phyloP scores from a whole-genome alignment of 2,797 vertebrate species.

The Spatula clypeata region DNA sequence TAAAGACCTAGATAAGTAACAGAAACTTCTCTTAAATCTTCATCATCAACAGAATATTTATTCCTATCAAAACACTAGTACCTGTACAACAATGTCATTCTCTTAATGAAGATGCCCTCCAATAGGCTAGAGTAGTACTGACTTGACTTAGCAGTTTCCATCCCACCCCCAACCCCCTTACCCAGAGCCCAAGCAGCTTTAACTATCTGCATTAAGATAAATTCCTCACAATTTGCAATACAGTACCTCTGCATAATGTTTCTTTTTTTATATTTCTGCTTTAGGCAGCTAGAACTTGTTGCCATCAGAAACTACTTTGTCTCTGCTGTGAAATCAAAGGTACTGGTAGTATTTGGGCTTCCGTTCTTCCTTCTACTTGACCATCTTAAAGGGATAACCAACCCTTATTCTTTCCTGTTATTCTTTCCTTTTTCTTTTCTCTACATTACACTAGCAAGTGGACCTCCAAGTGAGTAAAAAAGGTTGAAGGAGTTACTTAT shows the following conservation, averaged over 20 bases:
- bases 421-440: neutral
- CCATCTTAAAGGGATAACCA: neutral
- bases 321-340: neutral
- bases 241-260: neutral
- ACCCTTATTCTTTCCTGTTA: neutral
- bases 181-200: neutral
- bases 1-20: neutral
- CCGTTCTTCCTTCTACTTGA: neutral
- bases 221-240: neutral
- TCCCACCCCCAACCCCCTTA: neutral
- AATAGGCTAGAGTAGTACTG: neutral
- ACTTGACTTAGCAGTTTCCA: neutral
- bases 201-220: neutral
- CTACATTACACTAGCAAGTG: neutral
- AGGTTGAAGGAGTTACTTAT: neutral
- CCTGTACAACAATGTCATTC: neutral
- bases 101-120: neutral
- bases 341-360: accelerated
- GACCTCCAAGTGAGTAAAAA: neutral
- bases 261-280: neutral
- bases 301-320: neutral
- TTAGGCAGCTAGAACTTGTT: neutral
- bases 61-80: neutral
- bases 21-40: neutral
- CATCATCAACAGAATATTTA: neutral